Evolutionary conservation across 92 coral and sea anemone species (phyloP).

Genomic region (Nematostella vectensis): DNA sequence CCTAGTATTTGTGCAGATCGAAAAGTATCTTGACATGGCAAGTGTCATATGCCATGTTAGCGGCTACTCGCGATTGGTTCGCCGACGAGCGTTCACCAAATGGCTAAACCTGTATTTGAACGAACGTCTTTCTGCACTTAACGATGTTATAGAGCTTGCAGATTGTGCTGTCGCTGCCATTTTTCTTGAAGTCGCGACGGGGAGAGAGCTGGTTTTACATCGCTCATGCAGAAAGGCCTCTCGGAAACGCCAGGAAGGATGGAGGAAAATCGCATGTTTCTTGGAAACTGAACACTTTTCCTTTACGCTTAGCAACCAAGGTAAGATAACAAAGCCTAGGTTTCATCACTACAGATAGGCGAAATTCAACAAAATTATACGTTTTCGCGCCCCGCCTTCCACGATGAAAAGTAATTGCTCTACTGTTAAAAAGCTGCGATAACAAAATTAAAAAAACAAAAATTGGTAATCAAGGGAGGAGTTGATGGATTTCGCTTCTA

Average conservation of each 20-base stretch:
- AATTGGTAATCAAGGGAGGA: too few species aligned
- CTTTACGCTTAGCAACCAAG: conserved; percentile 17
- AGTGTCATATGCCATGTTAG: conserved; percentile 7
- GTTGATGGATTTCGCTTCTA: too few species aligned
- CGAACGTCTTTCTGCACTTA: conserved; percentile 32
- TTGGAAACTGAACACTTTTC: conserved; percentile 56
- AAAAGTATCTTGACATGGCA: conserved; percentile 10
- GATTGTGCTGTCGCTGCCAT: conserved; percentile 44
- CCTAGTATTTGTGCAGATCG: not conserved
- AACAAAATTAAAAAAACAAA: too few species aligned
- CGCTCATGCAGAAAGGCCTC: conserved; percentile 31
- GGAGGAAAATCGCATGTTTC: conserved; percentile 51
- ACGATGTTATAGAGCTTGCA: conserved; percentile 54
- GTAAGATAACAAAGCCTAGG: conserved; percentile 32
- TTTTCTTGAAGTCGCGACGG: conserved; percentile 41
- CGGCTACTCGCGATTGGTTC: conserved; percentile 57
- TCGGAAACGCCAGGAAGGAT: conserved; percentile 39
- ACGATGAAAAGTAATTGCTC: too few species aligned
- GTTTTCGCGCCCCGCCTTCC: too few species aligned
- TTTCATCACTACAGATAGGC: not conserved
- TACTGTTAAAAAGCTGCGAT: too few species aligned
- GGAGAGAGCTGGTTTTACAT: conserved; percentile 29
- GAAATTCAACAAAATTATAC: too few species aligned
- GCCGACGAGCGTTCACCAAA: conserved; percentile 81
- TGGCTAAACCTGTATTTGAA: conserved; percentile 68